Base-by-base conservation (phyloP, 1,140 invertebrate genomes). In the Ostrea denselamellosa region DNA sequence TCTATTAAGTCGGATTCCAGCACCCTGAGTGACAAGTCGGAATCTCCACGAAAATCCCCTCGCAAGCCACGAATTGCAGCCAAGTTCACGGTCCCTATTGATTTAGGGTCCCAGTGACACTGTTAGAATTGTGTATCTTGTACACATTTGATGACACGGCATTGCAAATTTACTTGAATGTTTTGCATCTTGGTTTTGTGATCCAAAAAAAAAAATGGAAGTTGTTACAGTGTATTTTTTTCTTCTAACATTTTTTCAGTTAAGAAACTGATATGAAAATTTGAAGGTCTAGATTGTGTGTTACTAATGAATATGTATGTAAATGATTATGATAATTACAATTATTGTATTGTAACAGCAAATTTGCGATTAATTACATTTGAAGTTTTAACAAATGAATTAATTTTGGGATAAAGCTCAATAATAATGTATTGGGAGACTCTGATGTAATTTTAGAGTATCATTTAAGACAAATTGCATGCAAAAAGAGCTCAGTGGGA, bases 1-100 rank as follows among this genome's bases (percentile, higher is more conserved):
- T 92, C 91, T 10, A 53, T 90, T 0, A 91, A 90, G 65, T 93
- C 92, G 12, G 91, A 91, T 85, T 86, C 89, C 22, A 92, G 90
- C 82, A 87, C 91, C 62, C 28, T 88, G 9, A 91, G 89, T 88
- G 90, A 90, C 87, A 86, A 86, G 22, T 90, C 91, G 0, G 89
- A 90, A 77, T 90, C 90, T 44, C 88, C 88, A 8, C 86, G 65
- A n/a, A 90, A 90, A 84, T 88, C 89, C 19, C 90, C 89, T 54
- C 89, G 89, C 8, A 90, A 90, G 81, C 87, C 90, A 25, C 89
- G 91, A 53, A 88, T 92, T 28, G 91, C 91, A 58, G 91, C 91
- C 22, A 91, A 88, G 83, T 92, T 92, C 87, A 87, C 85, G 56
- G 85, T 89, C 22, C 90, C 87, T 22, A 87, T 91, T 28, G 85